These are phyloP conservation scores for Bungarus multicinctus DNA, from an alignment of 2,113 vertebrate species.

Conservation along the genomic window DNA sequence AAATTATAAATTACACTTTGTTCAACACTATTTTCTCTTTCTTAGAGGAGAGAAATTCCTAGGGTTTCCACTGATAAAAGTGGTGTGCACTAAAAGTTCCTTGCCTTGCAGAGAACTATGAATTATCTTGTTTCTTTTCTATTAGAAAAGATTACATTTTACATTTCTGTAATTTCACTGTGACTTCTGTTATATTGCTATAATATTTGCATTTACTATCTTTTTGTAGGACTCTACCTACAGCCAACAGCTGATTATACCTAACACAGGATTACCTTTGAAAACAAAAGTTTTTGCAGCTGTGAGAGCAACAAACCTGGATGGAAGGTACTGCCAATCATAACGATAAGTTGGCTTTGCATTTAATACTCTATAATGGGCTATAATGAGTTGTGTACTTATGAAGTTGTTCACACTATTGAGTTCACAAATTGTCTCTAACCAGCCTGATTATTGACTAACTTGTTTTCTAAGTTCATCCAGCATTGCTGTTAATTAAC, in stretches of 20 bases:
- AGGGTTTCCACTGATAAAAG: neutral
- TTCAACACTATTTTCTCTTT: neutral
- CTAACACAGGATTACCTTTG: conserved; percentile 88
- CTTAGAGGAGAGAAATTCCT: neutral
- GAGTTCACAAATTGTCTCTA: neutral
- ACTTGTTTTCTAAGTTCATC: neutral
- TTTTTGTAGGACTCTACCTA: conserved; percentile 89
- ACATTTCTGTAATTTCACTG: neutral
- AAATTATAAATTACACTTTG: neutral
- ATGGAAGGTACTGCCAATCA: conserved; percentile 80
- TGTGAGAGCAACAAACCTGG: conserved; percentile 92
- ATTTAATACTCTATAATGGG: neutral
- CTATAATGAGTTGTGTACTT: neutral
- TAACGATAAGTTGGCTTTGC: neutral
- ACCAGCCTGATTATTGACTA: neutral
- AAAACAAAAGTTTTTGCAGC: conserved; percentile 97
- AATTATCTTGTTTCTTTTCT: neutral
- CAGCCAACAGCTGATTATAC: conserved; percentile 87
- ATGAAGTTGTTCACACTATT: neutral
- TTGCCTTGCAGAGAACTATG: conserved; percentile 2
- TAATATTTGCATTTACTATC: neutral
- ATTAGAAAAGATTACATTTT: neutral
- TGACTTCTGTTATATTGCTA: neutral
- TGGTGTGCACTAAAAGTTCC: neutral
- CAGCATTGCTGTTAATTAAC: neutral